A percentile compares a stretch with the other conserved stretches of the same genome.
These are phyloP conservation scores for Eristalis intricaria DNA, from an alignment of 2,888 invertebrate species.

Conservation along the genomic window DNA sequence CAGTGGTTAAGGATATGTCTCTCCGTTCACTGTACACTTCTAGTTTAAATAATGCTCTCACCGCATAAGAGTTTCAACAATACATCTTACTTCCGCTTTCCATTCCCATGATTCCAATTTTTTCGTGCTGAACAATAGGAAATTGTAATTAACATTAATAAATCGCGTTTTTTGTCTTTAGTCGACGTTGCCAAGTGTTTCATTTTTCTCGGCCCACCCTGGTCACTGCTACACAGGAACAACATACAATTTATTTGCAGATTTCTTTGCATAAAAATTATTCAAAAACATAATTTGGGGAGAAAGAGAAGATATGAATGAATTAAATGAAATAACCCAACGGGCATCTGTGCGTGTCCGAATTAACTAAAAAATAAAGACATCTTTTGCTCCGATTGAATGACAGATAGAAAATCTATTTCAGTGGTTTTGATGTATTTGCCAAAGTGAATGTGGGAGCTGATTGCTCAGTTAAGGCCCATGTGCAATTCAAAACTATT, in stretches of 20 bases:
- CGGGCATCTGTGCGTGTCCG: too few relatives aligned
- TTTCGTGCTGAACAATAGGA: slow-evolving; percentile 19
- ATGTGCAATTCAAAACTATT: too few relatives aligned
- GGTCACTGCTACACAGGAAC: slow-evolving; percentile 5
- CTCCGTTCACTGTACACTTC: neutral
- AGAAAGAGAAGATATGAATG: neutral
- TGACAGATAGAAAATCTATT: neutral
- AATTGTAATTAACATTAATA: slow-evolving; percentile 58
- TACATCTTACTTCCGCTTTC: slow-evolving; percentile 39
- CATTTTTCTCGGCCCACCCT: neutral
- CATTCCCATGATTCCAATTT: slow-evolving; percentile 33
- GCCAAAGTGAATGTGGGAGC: too few relatives aligned
- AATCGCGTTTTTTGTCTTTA: slow-evolving; percentile 3
- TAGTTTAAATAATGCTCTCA: slow-evolving; percentile 1
- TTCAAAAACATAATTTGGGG: neutral
- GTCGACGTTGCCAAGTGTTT: neutral
- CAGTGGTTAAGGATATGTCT: neutral
- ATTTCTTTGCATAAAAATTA: neutral
- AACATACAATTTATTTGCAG: slow-evolving; percentile 11
- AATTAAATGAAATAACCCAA: neutral
- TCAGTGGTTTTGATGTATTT: too few relatives aligned
- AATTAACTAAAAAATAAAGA: too few relatives aligned
- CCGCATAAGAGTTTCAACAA: slow-evolving; percentile 16
- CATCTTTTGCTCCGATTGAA: neutral
- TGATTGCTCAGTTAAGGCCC: too few relatives aligned